Percentiles rank a stretch among this genome's conserved stretches.
These are phyloP conservation scores for Tachystola acroxantha DNA, from an alignment of 2,888 invertebrate genomes.

Conservation along the genomic window DNA sequence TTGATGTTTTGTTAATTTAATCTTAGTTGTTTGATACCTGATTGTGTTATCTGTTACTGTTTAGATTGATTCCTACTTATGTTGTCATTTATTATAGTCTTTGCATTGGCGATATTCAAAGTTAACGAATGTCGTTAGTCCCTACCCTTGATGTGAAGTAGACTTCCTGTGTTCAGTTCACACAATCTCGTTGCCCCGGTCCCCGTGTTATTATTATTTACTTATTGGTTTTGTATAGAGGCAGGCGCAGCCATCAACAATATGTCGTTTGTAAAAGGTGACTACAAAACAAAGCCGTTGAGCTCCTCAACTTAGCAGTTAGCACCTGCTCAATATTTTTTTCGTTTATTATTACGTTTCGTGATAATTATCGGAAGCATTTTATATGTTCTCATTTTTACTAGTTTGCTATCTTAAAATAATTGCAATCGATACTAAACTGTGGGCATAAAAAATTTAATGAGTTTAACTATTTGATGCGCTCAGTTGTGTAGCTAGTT, in stretches of 20 bases:
- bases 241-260: conserved; percentile 65
- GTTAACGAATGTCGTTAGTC: conserved; percentile 8
- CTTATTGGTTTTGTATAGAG: conserved; percentile 70
- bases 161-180: conserved; percentile 67
- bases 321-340: conserved; percentile 60
- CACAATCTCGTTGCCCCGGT: conserved; percentile 59
- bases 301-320: conserved; percentile 58
- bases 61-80: not conserved
- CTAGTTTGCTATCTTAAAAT: not conserved
- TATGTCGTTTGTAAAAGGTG: conserved; percentile 72
- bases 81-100: not conserved
- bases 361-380: conserved; percentile 22
- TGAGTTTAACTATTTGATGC: conserved; percentile 45
- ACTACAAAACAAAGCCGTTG: conserved; percentile 73
- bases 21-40: no score
- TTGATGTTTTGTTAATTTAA: not conserved
- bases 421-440: conserved; percentile 2
- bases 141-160: conserved; percentile 51
- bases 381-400: conserved; percentile 20
- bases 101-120: not conserved
- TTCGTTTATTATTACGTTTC: conserved; percentile 21
- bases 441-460: conserved; percentile 6
- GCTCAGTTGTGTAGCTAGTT: conserved; percentile 52
- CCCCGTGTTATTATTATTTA: conserved; percentile 70
- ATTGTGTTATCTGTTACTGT: no score